Evolutionary conservation across 2,888 invertebrate genomes (phyloP).

Genomic region (Rhaphigaster nebulosa): DNA sequence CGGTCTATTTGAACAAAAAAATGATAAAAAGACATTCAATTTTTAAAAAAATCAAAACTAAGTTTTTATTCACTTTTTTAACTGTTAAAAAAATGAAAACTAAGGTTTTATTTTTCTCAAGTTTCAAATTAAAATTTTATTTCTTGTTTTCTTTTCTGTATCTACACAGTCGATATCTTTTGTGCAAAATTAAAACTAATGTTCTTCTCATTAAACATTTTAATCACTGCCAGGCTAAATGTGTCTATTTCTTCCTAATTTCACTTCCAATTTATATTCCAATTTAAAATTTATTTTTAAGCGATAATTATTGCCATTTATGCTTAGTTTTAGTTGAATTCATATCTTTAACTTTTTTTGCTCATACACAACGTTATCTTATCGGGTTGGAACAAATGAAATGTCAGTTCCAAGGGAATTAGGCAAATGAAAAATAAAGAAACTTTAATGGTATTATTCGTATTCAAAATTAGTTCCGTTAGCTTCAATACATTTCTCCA

Average conservation of each 20-base stretch:
- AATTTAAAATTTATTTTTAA: not conserved
- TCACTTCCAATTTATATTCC: not conserved
- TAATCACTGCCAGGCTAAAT: not conserved
- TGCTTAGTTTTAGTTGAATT: not conserved
- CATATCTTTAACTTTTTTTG: not conserved
- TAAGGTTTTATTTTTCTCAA: not conserved
- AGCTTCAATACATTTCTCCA: too few relatives aligned
- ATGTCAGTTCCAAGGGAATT: too few relatives aligned
- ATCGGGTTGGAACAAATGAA: not conserved
- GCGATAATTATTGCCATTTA: not conserved
- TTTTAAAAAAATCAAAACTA: too few relatives aligned
- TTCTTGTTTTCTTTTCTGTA: not conserved
- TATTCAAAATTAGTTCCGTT: too few relatives aligned
- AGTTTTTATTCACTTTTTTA: too few relatives aligned
- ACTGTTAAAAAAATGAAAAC: too few relatives aligned
- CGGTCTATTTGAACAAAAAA: too few relatives aligned
- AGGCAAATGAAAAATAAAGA: too few relatives aligned
- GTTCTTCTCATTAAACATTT: not conserved
- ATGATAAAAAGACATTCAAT: too few relatives aligned
- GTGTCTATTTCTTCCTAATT: conserved; percentile 4
- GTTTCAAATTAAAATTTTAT: not conserved
- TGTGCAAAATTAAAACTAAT: not conserved
- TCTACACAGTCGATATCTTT: not conserved
- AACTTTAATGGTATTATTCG: too few relatives aligned
- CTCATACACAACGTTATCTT: not conserved